phyloP scores from a whole-genome alignment of 2,113 vertebrate genomes.

The Antechinus flavipes region DNA sequence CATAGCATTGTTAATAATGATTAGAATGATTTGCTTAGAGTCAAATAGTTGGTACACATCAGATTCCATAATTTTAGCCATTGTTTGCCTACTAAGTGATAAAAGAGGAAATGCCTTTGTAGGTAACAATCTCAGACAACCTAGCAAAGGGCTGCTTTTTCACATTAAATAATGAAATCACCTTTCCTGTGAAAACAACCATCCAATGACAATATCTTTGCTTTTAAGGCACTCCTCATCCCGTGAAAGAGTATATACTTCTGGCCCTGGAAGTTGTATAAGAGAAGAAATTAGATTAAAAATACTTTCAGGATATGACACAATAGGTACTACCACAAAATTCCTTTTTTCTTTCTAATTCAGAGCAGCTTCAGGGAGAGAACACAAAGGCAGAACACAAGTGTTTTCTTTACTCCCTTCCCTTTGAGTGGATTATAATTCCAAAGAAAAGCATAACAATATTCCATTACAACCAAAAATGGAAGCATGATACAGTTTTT shows the following conservation, averaged over 20 bases:
- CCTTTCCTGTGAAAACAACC: background rate
- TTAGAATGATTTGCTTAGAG: background rate
- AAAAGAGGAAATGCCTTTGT: background rate
- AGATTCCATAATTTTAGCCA: background rate
- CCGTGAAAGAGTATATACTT: background rate
- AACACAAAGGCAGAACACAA: background rate
- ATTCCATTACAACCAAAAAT: conserved; percentile 41
- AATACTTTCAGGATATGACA: background rate
- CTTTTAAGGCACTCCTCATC: background rate
- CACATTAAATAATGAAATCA: background rate
- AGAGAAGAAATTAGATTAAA: background rate
- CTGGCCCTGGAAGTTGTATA: background rate
- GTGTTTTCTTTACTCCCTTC: conserved; percentile 32
- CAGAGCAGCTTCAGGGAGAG: conserved; percentile 23
- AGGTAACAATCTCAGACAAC: background rate
- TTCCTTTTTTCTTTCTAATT: conserved; percentile 39
- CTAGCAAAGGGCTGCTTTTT: background rate
- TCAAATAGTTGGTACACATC: background rate
- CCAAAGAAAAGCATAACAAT: conserved; percentile 1
- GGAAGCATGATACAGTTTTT: conserved; percentile 30
- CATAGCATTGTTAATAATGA: too few species aligned
- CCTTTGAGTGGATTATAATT: conserved; percentile 41
- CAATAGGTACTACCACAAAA: conserved; percentile 32
- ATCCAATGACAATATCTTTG: background rate
- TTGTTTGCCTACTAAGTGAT: background rate